Evolutionary conservation across 2,888 invertebrate genomes (phyloP).

Genomic region (Conus canariensis): DNA sequence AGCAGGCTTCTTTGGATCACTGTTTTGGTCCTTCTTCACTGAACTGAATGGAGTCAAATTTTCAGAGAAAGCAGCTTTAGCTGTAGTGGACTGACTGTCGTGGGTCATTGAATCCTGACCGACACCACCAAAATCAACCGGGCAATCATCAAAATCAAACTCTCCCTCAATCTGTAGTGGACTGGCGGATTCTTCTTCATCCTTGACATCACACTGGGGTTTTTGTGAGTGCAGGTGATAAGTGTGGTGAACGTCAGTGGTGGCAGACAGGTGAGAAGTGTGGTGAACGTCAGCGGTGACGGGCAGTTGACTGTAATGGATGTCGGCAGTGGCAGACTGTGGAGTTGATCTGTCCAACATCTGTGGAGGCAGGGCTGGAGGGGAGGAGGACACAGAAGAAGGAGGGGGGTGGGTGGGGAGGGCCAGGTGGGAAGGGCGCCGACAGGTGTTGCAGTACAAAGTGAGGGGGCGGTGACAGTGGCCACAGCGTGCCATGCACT

Average conservation of each 20-base stretch:
- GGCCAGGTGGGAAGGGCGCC: background rate
- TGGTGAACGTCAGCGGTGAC: too few species aligned
- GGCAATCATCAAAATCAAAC: conserved; percentile 13
- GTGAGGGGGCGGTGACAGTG: background rate
- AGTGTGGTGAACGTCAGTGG: too few species aligned
- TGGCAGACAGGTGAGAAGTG: too few species aligned
- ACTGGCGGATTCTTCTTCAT: background rate
- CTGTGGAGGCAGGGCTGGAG: background rate
- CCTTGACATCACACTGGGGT: background rate
- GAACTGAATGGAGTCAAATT: background rate
- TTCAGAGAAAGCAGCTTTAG: background rate
- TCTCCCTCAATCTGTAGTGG: background rate
- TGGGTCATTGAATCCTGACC: background rate
- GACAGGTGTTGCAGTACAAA: background rate
- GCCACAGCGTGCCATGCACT: background rate
- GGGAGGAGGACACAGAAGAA: background rate
- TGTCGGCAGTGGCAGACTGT: too few species aligned
- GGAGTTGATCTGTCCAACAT: too few species aligned
- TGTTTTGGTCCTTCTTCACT: background rate
- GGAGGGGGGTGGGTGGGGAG: background rate
- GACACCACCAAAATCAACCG: background rate
- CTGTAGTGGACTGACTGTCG: background rate
- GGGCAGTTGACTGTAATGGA: too few species aligned
- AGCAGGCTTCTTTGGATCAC: background rate
- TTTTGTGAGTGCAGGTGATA: background rate